Evolutionary conservation across 2,113 vertebrate species (phyloP), one percentile per base, ranked within the genome.

Genomic region (Silurus meridionalis): DNA sequence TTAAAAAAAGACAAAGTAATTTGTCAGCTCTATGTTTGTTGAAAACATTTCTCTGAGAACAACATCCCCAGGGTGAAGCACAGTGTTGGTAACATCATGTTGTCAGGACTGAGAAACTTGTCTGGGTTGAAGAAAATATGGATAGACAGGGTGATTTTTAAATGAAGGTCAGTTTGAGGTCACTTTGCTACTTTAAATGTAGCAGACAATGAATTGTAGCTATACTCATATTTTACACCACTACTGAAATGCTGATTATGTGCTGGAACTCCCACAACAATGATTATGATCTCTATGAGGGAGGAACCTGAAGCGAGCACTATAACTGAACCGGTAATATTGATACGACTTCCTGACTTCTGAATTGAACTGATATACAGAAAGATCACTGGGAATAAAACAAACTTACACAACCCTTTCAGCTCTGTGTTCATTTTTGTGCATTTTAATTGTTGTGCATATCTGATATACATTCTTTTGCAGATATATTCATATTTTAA

Each of bases 361-460:
- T 37, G 57, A 66, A 61, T n/a, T 25, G 58, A 10, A 28, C 53
- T 48, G 74, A 80, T 13, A 61, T 2, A 80, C 10, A 23, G 46
- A 28, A 77, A 81, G 57, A 61, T 55, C 21, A 23, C 28, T 28
- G 48, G 57, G 74, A 87, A 89, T 75, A 67, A 87, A 87, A 91
- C 82, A 88, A 91, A 87, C 89, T 86, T 90, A 91, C 80, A 90
- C 85, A 84, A 84, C 83, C 86, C 82, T 87, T 89, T 86, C 69
- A 88, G 81, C 86, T 89, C 87, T 84, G 86, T 90, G 88, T 89
- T 87, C 83, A 88, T 79, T 80, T 88, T 90, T 91, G 88, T 90
- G 88, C 86, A 90, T 89, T 91, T 91, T 91, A 91, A 90, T 91
- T 28, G 55, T 89, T 89, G 89, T 90, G 89, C 86, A 91, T 90